Percentiles rank a stretch among this genome's conserved stretches.
These are phyloP conservation scores for Meloidogyne hapla DNA, from an alignment of 1,140 invertebrate genomes.

Conservation along the genomic window DNA sequence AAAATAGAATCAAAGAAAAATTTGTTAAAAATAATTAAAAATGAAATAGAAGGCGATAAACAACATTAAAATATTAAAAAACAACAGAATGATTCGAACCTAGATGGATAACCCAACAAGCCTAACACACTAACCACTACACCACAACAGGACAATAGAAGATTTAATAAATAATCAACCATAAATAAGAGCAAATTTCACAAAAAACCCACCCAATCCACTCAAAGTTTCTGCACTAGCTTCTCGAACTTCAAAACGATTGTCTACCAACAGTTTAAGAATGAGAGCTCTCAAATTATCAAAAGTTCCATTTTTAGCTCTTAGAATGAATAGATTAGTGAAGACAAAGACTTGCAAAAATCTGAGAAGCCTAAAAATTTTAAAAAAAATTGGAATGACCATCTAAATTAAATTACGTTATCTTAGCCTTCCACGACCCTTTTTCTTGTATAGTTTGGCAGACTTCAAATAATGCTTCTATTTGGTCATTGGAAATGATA, in stretches of 20 bases:
- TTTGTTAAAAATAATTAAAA: background rate
- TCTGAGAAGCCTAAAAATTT: constrained; percentile 68
- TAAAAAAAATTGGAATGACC: background rate
- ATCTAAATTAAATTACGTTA: background rate
- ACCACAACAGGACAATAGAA: too few species aligned
- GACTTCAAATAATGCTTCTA: constrained; percentile 6
- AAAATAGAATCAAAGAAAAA: background rate
- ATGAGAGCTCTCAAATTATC: constrained; percentile 55
- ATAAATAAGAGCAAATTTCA: too few species aligned
- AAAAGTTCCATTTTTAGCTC: constrained; percentile 68
- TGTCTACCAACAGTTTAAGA: constrained; percentile 47
- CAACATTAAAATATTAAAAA: too few species aligned
- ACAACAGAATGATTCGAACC: too few species aligned
- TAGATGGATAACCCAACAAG: too few species aligned
- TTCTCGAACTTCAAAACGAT: constrained; percentile 70
- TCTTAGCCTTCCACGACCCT: constrained; percentile 16
- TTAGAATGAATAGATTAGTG: constrained; percentile 76
- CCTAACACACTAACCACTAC: too few species aligned
- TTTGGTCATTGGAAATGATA: background rate
- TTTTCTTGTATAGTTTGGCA: constrained; percentile 1
- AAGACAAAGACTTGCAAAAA: constrained; percentile 80
- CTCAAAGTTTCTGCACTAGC: constrained; percentile 78
- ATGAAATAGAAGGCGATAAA: background rate
- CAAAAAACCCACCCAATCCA: constrained; percentile 71
- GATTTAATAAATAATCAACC: too few species aligned